Evolutionary conservation across 2,797 vertebrate genomes (phyloP), one percentile per base, ranked within the genome.

Genomic region (Tapera naevia): DNA sequence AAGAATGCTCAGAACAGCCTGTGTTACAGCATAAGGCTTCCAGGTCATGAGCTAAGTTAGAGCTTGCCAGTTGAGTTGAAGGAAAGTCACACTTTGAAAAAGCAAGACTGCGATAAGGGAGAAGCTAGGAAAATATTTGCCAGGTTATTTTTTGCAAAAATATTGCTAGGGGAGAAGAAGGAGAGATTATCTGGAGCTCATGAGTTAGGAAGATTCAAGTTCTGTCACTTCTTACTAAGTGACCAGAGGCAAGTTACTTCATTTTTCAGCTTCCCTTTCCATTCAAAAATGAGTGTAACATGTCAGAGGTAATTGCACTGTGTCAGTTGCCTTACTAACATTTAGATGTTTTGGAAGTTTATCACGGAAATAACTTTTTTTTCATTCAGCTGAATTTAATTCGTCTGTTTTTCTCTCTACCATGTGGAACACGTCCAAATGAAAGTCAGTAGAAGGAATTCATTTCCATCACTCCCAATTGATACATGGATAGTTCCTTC

Each of bases 41-140:
- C 86, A 93, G 93, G 83, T 95, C 93, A 91, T 84, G 75, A 91
- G 78, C 67, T 88, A 51, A 88, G 37, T 71, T 64, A 82, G 62
- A 91, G 64, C 57, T 93, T 93, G 61, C 80, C 78, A 85, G 64
- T 28, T 76, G 70, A 89, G 76, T 33, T 86, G 73, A 90, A 89
- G 39, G 35, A 73, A 94, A 93, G 67, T 91, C 60, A 76, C 73
- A 61, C 61, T 92, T 94, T 17, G 39, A 81, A 86, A 86, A 90
- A 78, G 30, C 54, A 84, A 79, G 66, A 46, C 39, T 74, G 23
- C 5, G 10, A 82, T 78, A 85, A 86, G 57, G 35, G 46, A 65
- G 69, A 88, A 91, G 39, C 37, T 87, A 85, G 71, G 28, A 82
- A 94, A 91, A 87, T 87, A 89, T 88, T 95, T 93, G 35, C 37